Conservation (phyloP, 1,140 invertebrate genomes). For the Ruditapes philippinarum region DNA sequence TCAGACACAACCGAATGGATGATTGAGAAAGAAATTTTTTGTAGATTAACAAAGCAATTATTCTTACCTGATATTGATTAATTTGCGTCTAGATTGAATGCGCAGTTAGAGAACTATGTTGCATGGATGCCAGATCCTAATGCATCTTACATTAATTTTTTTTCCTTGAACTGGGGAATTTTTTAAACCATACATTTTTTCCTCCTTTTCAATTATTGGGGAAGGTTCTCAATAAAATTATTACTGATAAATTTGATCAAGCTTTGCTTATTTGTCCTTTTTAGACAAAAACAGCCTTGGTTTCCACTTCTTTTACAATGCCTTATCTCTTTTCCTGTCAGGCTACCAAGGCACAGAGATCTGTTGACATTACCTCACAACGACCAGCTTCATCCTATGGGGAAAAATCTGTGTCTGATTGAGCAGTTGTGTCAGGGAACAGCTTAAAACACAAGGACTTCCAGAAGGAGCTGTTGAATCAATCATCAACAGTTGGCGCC, state of each 20-base stretch:
- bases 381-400: slow-evolving; percentile 46
- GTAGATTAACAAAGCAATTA: slow-evolving; percentile 41
- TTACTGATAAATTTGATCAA: neutral
- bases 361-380: slow-evolving; percentile 2
- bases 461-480: slow-evolving; percentile 17
- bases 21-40: slow-evolving; percentile 43
- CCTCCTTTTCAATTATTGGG: slow-evolving; percentile 15
- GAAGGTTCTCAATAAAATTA: slow-evolving; percentile 6
- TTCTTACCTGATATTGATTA: slow-evolving; percentile 28
- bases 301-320: neutral
- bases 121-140: slow-evolving; percentile 21
- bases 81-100: slow-evolving; percentile 35
- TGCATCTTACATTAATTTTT: neutral
- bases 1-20: slow-evolving; percentile 40
- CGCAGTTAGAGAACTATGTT: slow-evolving; percentile 4
- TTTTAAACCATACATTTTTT: slow-evolving; percentile 20
- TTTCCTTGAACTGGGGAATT: slow-evolving; percentile 3
- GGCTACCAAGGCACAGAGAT: slow-evolving; percentile 11
- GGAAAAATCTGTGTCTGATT: slow-evolving; percentile 25
- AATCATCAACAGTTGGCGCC: slow-evolving; percentile 14
- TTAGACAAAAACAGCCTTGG: neutral
- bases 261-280: neutral
- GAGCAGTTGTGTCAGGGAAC: slow-evolving; percentile 45
- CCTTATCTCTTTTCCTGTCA: neutral
- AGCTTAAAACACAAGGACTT: slow-evolving; percentile 9